phyloP scores from a whole-genome alignment of 1,140 invertebrate genomes.

The Philaenus spumarius region DNA sequence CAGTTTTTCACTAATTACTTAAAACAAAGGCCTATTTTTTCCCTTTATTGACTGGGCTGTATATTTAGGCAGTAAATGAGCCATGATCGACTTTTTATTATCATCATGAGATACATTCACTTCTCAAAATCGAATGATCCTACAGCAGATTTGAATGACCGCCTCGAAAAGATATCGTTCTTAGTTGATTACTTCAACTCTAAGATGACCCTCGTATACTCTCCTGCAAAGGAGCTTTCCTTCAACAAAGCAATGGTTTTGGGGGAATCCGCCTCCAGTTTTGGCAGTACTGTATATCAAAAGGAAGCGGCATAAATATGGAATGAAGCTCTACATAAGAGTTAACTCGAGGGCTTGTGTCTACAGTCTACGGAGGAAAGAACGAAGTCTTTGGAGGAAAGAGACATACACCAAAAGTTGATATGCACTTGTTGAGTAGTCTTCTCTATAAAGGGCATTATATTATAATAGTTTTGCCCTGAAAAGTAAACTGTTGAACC shows the following conservation, averaged over 20 bases:
- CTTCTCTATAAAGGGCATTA: constrained; percentile 13
- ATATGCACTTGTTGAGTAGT: neutral
- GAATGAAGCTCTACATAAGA: too few relatives aligned
- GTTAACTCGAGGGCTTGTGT: constrained; percentile 17
- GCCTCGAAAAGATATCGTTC: too few relatives aligned
- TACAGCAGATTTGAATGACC: too few relatives aligned
- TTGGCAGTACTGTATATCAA: too few relatives aligned
- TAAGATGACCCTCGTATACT: constrained; percentile 21
- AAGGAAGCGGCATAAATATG: too few relatives aligned
- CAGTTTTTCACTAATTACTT: too few relatives aligned
- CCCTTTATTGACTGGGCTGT: too few relatives aligned
- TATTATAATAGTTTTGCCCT: constrained; percentile 2
- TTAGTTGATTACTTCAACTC: too few relatives aligned
- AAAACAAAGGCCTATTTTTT: too few relatives aligned
- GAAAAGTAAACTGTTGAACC: neutral
- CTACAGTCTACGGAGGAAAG: constrained; percentile 3
- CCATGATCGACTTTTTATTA: constrained; percentile 32
- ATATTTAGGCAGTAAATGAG: too few relatives aligned
- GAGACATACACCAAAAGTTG: neutral
- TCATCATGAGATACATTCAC: constrained; percentile 32
- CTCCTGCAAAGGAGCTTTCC: constrained; percentile 26
- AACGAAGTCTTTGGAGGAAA: neutral
- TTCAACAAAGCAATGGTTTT: constrained; percentile 7
- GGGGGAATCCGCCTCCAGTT: too few relatives aligned
- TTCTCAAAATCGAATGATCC: too few relatives aligned